phyloP scores from a whole-genome alignment of 1,140 invertebrate genomes.

The Hylaeus anthracinus region DNA sequence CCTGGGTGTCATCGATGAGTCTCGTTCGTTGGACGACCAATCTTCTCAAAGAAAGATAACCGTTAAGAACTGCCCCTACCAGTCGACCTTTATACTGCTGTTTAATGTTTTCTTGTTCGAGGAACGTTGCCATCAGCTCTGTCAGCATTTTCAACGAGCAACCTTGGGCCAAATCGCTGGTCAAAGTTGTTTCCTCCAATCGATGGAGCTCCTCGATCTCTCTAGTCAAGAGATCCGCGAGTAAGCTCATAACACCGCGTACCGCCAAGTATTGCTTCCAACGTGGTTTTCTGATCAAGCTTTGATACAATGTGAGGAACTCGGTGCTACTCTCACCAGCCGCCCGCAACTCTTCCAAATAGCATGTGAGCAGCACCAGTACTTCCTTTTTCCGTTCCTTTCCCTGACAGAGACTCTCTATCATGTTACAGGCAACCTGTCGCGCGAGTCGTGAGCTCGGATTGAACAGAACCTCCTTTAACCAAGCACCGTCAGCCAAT shows the following conservation, averaged over 20 bases:
- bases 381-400: constrained; percentile 88
- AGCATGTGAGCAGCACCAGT: constrained; percentile 92
- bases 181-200: constrained; percentile 94
- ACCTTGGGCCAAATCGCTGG: constrained; percentile 96
- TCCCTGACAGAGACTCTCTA: constrained; percentile 90
- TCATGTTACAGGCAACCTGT: constrained; percentile 93
- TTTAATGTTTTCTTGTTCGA: constrained; percentile 91
- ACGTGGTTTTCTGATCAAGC: constrained; percentile 89
- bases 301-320: constrained; percentile 93
- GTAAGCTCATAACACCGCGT: constrained; percentile 90
- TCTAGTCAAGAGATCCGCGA: constrained; percentile 92
- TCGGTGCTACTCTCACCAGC: constrained; percentile 96
- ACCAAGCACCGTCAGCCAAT: constrained; percentile 88
- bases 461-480: constrained; percentile 94
- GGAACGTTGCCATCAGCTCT: constrained; percentile 91
- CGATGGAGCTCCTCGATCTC: constrained; percentile 93
- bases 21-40: constrained; percentile 97
- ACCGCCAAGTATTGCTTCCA: constrained; percentile 97
- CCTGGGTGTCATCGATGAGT: constrained; percentile 97
- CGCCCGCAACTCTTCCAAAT: constrained; percentile 90
- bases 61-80: constrained; percentile 94
- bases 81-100: constrained; percentile 94
- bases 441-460: constrained; percentile 93
- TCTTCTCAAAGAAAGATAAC: constrained; percentile 94
- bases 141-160: constrained; percentile 93